phyloP scores from a whole-genome alignment of 2,888 invertebrate genomes.

The Biston stratarius region DNA sequence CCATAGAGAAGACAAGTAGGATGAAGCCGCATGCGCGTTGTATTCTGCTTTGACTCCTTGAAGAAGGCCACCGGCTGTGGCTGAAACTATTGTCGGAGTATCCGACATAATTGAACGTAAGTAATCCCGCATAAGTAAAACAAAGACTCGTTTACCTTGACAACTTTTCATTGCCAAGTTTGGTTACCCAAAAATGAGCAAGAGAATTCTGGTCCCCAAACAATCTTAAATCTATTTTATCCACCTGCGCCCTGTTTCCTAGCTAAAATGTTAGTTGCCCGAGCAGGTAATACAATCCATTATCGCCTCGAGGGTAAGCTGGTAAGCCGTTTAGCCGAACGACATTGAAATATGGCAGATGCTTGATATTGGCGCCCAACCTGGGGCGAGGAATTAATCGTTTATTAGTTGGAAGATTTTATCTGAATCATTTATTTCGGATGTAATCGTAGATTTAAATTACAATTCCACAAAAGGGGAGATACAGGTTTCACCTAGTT shows the following conservation, averaged over 20 bases:
- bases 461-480: not conserved
- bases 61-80: no score
- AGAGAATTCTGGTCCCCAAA: conserved; percentile 18
- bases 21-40: no score
- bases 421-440: conserved; percentile 7
- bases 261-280: conserved; percentile 41
- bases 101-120: no score
- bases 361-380: conserved; percentile 49
- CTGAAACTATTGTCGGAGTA: no score
- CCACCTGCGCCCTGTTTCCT: conserved; percentile 35
- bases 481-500: no score
- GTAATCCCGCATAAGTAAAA: no score
- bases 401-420: conserved; percentile 13
- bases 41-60: no score
- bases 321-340: conserved; percentile 54
- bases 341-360: conserved; percentile 52
- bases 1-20: no score
- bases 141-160: not conserved
- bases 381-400: conserved; percentile 35
- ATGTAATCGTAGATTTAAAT: not conserved
- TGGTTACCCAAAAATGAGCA: not conserved
- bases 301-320: conserved; percentile 47
- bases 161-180: not conserved
- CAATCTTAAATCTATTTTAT: conserved; percentile 36
- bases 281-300: conserved; percentile 51